A percentile compares a stretch with the other conserved stretches of the same genome.
phyloP scores from a whole-genome alignment of 2,888 invertebrate genomes.

The Drosophila borealis region DNA sequence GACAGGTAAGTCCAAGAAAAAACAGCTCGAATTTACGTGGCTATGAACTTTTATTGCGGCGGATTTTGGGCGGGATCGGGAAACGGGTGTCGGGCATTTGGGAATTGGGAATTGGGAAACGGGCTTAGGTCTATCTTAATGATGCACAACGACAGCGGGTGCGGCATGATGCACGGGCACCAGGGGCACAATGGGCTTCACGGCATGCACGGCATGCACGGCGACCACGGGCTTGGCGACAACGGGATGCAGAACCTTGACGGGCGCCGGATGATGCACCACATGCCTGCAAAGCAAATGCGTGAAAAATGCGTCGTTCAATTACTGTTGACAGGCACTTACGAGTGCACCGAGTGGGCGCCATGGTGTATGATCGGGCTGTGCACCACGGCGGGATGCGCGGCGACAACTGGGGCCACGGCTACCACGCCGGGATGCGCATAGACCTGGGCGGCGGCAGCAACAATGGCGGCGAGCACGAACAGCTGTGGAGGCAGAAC shows the following conservation, averaged over 20 bases:
- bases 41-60: conserved; percentile 68
- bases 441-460: conserved; percentile 72
- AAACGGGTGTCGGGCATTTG: neutral
- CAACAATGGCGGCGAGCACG: conserved; percentile 76
- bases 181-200: conserved; percentile 77
- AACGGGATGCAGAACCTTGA: conserved; percentile 79
- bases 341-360: conserved; percentile 82
- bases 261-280: conserved; percentile 84
- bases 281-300: conserved; percentile 65
- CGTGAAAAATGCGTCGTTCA: neutral
- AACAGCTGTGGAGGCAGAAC: conserved; percentile 73
- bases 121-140: conserved; percentile 55
- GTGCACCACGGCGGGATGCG: conserved; percentile 71
- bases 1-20: conserved; percentile 90
- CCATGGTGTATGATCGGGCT: conserved; percentile 79
- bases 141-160: conserved; percentile 82
- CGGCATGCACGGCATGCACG: conserved; percentile 53
- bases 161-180: conserved; percentile 83
- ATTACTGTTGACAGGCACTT: conserved; percentile 40
- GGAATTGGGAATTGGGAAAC: conserved; percentile 1
- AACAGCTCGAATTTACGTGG: conserved; percentile 47
- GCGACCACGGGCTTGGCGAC: conserved; percentile 79
- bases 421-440: conserved; percentile 83
- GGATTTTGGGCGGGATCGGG: conserved; percentile 17
- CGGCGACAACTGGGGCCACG: conserved; percentile 77